Percentiles rank a stretch among this genome's conserved stretches.
These are phyloP conservation scores for Ceuthmochares aereus DNA, from an alignment of 2,113 vertebrate genomes.

Conservation along the genomic window DNA sequence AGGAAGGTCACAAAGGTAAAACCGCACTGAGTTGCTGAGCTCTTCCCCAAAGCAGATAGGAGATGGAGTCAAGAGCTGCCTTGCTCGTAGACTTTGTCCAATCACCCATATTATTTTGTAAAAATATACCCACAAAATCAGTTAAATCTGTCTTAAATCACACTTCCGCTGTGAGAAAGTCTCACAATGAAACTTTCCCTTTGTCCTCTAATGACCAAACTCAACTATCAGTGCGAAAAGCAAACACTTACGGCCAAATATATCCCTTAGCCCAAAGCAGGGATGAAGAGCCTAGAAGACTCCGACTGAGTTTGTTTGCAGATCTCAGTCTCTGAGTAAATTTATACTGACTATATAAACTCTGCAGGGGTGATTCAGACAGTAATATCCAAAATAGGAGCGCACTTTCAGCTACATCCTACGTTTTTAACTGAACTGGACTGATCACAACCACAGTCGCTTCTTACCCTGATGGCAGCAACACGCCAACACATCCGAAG, in stretches of 20 bases:
- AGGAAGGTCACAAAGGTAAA: background rate
- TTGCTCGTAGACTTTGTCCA: background rate
- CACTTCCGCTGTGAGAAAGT: rapidly evolving
- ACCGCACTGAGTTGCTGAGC: background rate
- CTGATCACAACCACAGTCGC: rapidly evolving
- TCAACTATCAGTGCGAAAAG: background rate
- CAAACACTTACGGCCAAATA: background rate
- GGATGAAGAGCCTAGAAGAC: background rate
- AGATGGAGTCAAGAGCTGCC: background rate
- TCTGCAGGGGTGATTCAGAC: background rate
- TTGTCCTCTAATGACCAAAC: background rate
- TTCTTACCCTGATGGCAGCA: background rate
- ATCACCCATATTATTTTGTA: background rate
- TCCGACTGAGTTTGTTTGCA: background rate
- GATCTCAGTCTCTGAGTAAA: rapidly evolving
- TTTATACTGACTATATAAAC: background rate
- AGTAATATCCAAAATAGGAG: background rate
- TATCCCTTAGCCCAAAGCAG: background rate
- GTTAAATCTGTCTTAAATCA: background rate
- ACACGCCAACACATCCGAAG: rapidly evolving
- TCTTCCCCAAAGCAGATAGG: background rate
- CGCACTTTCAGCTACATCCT: background rate
- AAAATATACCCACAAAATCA: background rate
- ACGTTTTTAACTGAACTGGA: rapidly evolving
- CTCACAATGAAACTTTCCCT: background rate